phyloP scores from a whole-genome alignment of 2,888 invertebrate species.

The Alviniconcha strummeri region DNA sequence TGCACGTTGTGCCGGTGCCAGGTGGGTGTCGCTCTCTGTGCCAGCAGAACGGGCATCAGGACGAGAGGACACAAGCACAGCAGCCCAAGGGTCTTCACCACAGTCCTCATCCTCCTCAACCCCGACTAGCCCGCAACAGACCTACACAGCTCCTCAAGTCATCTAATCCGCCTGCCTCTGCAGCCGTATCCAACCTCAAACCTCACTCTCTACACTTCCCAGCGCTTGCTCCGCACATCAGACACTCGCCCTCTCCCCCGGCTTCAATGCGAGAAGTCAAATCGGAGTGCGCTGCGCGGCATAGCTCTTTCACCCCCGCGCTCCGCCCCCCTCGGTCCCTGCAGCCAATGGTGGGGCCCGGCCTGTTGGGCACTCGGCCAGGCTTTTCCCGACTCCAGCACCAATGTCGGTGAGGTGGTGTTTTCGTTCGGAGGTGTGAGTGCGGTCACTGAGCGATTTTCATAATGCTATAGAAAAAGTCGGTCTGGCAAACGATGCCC shows the following conservation, averaged over 20 bases:
- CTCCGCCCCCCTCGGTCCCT: conserved; percentile 20
- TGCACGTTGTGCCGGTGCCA: conserved; percentile 38
- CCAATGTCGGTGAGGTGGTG: no score
- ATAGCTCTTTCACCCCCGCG: not conserved
- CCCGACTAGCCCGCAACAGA: conserved; percentile 19
- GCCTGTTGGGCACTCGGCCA: conserved; percentile 6
- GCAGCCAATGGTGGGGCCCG: conserved; percentile 20
- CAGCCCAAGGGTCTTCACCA: conserved; percentile 47
- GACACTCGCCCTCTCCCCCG: not conserved
- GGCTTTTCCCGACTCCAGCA: not conserved
- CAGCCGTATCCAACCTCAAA: not conserved
- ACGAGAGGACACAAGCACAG: conserved; percentile 42
- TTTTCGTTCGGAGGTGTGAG: not conserved
- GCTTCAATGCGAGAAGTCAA: not conserved
- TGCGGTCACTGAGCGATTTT: conserved; percentile 9
- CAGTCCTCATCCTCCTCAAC: conserved; percentile 44
- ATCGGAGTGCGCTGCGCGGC: conserved; percentile 2
- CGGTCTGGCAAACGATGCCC: conserved; percentile 7
- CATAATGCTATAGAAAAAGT: conserved; percentile 2
- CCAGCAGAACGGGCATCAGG: conserved; percentile 43
- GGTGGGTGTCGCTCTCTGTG: conserved; percentile 39
- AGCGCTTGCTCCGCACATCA: conserved; percentile 1
- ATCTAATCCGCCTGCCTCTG: conserved; percentile 12
- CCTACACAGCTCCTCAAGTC: not conserved
- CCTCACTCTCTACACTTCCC: conserved; percentile 15